These are phyloP conservation scores for Campoletis sonorensis DNA, from an alignment of 1,140 invertebrate species.

Conservation along the genomic window DNA sequence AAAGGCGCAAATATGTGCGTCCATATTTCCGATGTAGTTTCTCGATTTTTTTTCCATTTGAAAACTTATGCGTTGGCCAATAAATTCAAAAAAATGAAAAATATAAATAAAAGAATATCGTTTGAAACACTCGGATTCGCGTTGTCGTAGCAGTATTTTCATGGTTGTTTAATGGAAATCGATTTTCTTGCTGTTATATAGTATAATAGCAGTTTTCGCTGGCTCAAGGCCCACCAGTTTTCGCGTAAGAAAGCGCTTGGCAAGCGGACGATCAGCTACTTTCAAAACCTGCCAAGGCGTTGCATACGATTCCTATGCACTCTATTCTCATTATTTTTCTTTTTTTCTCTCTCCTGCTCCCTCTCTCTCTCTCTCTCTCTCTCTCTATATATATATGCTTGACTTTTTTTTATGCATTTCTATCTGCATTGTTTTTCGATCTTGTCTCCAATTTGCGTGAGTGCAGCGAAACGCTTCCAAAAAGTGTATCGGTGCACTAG, in stretches of 20 bases:
- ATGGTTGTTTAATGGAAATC: conserved; percentile 43
- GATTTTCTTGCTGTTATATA: conserved; percentile 3
- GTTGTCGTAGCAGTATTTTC: background rate
- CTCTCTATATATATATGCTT: background rate
- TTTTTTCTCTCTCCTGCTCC: background rate
- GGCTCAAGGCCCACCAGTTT: conserved; percentile 1
- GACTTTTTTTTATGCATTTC: conserved; percentile 34
- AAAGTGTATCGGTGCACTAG: conserved; percentile 13
- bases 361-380: background rate
- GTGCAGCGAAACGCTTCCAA: conserved; percentile 36
- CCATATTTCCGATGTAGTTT: no score
- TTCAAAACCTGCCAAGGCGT: conserved; percentile 27
- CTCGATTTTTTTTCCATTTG: no score
- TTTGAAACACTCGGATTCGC: no score
- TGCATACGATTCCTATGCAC: background rate
- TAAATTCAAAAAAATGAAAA: no score
- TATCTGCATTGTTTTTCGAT: conserved; percentile 50
- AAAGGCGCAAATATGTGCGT: no score
- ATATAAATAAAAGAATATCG: no score
- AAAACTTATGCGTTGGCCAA: no score
- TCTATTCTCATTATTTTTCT: background rate
- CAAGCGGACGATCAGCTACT: conserved; percentile 38
- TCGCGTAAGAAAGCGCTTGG: background rate
- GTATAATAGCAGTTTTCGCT: conserved; percentile 6
- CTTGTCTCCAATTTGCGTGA: conserved; percentile 52